Conservation (phyloP, 2,797 vertebrate genomes). For the Aphelocoma californica region DNA sequence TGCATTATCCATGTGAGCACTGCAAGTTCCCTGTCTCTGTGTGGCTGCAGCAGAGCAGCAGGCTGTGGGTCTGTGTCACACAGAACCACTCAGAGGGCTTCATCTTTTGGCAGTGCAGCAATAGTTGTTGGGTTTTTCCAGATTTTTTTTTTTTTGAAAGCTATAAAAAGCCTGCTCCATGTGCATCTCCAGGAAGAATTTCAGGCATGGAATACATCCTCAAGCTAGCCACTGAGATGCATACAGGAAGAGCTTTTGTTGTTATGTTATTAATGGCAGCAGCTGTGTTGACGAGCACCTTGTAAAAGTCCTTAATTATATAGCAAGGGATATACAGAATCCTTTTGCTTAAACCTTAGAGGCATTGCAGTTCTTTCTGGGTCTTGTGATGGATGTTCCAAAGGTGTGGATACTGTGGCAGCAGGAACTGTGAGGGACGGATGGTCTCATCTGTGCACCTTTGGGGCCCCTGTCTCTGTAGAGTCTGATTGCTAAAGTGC, state of each 20-base stretch:
- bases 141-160: neutral
- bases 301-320: neutral
- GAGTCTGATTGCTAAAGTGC: neutral
- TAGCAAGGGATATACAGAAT: neutral
- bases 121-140: neutral
- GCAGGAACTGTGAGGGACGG: neutral
- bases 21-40: neutral
- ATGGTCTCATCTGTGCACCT: neutral
- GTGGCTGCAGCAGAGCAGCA: neutral
- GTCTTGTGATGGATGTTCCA: neutral
- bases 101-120: neutral
- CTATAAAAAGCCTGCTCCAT: neutral
- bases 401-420: neutral
- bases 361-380: neutral
- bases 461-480: neutral
- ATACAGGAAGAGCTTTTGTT: neutral
- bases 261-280: neutral
- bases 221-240: neutral
- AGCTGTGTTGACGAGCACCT: neutral
- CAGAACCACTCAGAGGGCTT: neutral
- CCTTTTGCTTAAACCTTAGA: neutral
- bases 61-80: neutral
- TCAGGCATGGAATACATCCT: neutral
- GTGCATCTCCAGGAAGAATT: neutral
- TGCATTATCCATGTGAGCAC: accelerated